These are phyloP conservation scores for Machaerirhynchus nigripectus DNA, from an alignment of 2,113 vertebrate genomes.

Conservation along the genomic window DNA sequence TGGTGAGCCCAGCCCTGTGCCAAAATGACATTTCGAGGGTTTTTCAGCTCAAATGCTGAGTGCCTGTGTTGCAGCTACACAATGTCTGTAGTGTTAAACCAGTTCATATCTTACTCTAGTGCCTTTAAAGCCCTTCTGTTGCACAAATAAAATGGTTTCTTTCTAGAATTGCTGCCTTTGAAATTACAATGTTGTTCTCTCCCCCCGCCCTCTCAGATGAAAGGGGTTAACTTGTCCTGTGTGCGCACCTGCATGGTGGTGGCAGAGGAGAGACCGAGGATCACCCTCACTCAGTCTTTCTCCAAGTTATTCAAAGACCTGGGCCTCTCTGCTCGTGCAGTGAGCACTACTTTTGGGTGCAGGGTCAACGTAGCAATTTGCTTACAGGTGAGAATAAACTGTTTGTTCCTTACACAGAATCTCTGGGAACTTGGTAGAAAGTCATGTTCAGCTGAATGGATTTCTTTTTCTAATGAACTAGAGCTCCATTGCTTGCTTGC, in stretches of 20 bases:
- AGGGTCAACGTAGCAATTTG: slow-evolving; percentile 94
- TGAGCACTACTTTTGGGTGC: slow-evolving; percentile 97
- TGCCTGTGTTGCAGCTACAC: not conserved
- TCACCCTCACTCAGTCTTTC: slow-evolving; percentile 89
- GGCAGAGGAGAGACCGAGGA: slow-evolving; percentile 92
- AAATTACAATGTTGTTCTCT: not conserved
- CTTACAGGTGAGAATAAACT: slow-evolving; percentile 84
- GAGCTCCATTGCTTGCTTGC: not conserved
- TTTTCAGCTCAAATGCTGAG: not conserved
- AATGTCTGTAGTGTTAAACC: accelerated
- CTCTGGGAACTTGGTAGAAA: not conserved
- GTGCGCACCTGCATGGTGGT: slow-evolving; percentile 98
- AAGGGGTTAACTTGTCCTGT: slow-evolving; percentile 91
- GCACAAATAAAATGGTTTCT: not conserved
- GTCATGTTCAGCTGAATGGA: not conserved
- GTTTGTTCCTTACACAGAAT: not conserved
- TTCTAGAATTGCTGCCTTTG: not conserved
- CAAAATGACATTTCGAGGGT: not conserved
- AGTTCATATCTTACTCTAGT: not conserved
- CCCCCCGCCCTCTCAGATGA: slow-evolving; percentile 65
- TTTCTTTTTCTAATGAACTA: not conserved
- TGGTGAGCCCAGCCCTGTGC: not conserved
- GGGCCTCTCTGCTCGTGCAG: slow-evolving; percentile 89
- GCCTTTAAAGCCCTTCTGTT: not conserved
- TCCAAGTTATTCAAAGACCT: slow-evolving; percentile 96